Base-by-base conservation (phyloP, 2,888 invertebrate species). In the Ornithoptera priamus region DNA sequence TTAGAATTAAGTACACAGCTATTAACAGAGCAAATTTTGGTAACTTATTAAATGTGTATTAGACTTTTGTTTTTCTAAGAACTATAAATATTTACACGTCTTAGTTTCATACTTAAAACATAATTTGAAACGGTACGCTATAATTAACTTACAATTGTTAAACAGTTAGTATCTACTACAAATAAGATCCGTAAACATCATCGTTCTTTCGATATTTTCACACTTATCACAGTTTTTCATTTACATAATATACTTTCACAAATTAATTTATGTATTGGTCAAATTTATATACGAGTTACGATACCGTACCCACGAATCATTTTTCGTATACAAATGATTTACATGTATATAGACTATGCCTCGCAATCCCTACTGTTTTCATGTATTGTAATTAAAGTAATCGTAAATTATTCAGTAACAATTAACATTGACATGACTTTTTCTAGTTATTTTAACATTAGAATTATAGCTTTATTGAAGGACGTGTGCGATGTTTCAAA, bases 161-260 rank as follows among this genome's bases (percentile, higher is more conserved):
- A 50, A 65, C 36, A 61, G 30, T 30, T 30, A 30, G 61, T 42
- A 69, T 56, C 57, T 63, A 62, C 46, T 74, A 75, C 69, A 72
- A n/a, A 4, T 60, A 36, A 8, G 18, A 65, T 72, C 74, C 75
- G 68, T 75, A 77, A 76, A 78, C 76, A 75, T 80, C 75, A 75
- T 79, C 75, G 73, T 76, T 76, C 74, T 76, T 74, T 70, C 72
- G 74, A 77, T 77, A 76, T 75, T 78, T 80, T 75, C 78, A 83
- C 85, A 85, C 89, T 88, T 91, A 91, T 91, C 90, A 91, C 90
- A 91, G 90, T 85, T 89, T 85, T 83, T 83, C 82, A 85, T 88
- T 85, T 88, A 89, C 82, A 86, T 67, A 56, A 64, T 67, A 70
- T 39, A 60, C 20, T 60, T 69, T 67, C 60, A 70, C 64, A 70